Evolutionary conservation across 2,797 vertebrate genomes (phyloP), one percentile per base, ranked within the genome.

Genomic region (Pelochelys cantorii): DNA sequence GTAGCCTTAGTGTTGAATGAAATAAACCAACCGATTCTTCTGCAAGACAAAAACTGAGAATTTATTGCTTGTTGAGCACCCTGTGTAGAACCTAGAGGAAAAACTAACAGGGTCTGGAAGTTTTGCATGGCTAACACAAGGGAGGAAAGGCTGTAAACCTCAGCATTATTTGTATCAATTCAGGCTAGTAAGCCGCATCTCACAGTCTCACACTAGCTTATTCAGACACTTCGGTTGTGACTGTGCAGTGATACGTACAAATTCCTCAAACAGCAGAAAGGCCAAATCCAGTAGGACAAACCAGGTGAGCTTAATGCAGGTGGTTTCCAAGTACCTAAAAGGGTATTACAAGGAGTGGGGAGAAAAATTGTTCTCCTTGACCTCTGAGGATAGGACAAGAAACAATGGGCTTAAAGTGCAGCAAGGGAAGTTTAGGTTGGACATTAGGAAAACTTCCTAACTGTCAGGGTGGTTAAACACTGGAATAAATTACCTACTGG

Each of bases 1-100:
- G n/a, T n/a, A n/a, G n/a, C n/a, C n/a, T n/a, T n/a, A 2, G 5
- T 54, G 3, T 55, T 83, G 81, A 71, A 62, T 20, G 54, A 84
- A 85, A 87, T 0, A 31, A 2, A 0, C 1, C 9, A 80, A 22
- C 15, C 20, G 1, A 13, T 0, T 90, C n/a, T 86, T 54, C 27
- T 0, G 0, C 27, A 65, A 83, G 81, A 62, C 4, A 53, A 37
- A 77, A 15, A 25, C 7, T 0, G 0, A 60, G 71, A 55, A 68
- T 15, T 7, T 0, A 0, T 55, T 59, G 85, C 42, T 79, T 1
- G 0, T 37, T 34, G 17, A 80, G 4, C 4, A 48, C n/a, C 20
- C 34, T 12, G n/a, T 37, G 34, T 18, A 57, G 71, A 82, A 5
- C 37, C 11, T 0, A 0, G 7, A 52, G 52, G 65, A n/a, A n/a